phyloP scores from a whole-genome alignment of 2,888 invertebrate species.

The Himalopsyche kuldschensis region DNA sequence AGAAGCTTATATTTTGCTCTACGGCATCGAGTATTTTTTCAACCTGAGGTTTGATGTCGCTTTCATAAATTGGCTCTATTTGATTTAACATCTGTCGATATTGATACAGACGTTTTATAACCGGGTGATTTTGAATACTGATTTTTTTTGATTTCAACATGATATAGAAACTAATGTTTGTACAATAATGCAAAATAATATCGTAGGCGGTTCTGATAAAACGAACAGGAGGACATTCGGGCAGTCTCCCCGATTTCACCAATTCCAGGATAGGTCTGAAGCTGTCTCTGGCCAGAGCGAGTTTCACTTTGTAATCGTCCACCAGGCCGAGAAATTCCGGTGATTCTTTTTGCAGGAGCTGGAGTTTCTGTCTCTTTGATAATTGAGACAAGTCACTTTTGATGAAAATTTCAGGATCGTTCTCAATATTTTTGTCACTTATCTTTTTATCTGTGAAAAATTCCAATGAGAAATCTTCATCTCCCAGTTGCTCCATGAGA shows the following conservation, averaged over 20 bases:
- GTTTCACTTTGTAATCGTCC: constrained; percentile 74
- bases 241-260: constrained; percentile 63
- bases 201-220: constrained; percentile 73
- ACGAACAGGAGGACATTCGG: constrained; percentile 66
- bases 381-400: constrained; percentile 77
- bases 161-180: constrained; percentile 84
- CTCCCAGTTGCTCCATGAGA: constrained; percentile 75
- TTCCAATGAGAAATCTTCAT: constrained; percentile 73
- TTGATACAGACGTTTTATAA: constrained; percentile 81
- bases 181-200: constrained; percentile 77
- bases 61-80: constrained; percentile 69
- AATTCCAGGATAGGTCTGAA: constrained; percentile 70
- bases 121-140: constrained; percentile 82
- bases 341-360: constrained; percentile 79
- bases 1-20: constrained; percentile 46
- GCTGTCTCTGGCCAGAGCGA: constrained; percentile 66
- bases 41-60: constrained; percentile 69
- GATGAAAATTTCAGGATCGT: constrained; percentile 61
- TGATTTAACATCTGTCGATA: constrained; percentile 76
- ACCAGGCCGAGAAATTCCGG: constrained; percentile 82
- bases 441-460: constrained; percentile 53
- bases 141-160: constrained; percentile 76
- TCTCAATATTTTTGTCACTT: constrained; percentile 45
- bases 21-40: constrained; percentile 63
- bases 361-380: constrained; percentile 73